Conservation (phyloP, 2,888 invertebrate species). For the Empis stercorea region DNA sequence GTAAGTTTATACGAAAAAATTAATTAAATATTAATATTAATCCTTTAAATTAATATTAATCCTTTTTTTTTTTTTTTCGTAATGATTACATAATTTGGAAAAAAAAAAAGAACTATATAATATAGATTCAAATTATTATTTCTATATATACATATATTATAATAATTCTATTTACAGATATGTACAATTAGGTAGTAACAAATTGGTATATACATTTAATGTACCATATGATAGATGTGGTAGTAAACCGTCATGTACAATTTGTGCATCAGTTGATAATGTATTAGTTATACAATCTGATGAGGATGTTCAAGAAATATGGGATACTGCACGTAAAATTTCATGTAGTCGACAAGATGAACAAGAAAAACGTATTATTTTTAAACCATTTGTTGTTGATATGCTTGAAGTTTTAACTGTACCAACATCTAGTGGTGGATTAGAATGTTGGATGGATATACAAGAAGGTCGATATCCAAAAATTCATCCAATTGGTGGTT, state of each 20-base stretch:
- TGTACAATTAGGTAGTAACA: conserved; percentile 45
- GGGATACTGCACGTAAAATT: conserved; percentile 52
- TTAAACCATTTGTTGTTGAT: conserved; percentile 50
- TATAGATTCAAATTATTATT: too few relatives aligned
- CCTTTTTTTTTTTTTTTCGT: too few relatives aligned
- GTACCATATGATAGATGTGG: conserved; percentile 55
- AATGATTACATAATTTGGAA: too few relatives aligned
- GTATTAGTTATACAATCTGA: conserved; percentile 55
- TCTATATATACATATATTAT: not conserved
- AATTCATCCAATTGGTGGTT: conserved; percentile 46
- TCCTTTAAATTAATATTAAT: too few relatives aligned
- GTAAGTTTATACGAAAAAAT: conserved; percentile 38
- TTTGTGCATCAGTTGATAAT: conserved; percentile 50
- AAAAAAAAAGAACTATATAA: too few relatives aligned
- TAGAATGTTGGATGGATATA: conserved; percentile 69
- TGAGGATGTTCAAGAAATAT: conserved; percentile 49
- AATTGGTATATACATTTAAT: conserved; percentile 44
- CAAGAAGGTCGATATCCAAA: conserved; percentile 57
- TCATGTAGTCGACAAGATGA: conserved; percentile 35
- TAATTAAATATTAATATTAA: too few relatives aligned
- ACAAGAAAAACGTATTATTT: conserved; percentile 31
- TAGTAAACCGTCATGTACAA: conserved; percentile 45
- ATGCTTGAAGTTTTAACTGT: conserved; percentile 57
- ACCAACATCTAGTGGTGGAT: conserved; percentile 47
- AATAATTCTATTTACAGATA: conserved; percentile 37